Percentiles rank a stretch among this genome's conserved stretches.
Evolutionary conservation across 2,888 invertebrate genomes (phyloP).

Genomic region (Agonopterix alstromeriana): DNA sequence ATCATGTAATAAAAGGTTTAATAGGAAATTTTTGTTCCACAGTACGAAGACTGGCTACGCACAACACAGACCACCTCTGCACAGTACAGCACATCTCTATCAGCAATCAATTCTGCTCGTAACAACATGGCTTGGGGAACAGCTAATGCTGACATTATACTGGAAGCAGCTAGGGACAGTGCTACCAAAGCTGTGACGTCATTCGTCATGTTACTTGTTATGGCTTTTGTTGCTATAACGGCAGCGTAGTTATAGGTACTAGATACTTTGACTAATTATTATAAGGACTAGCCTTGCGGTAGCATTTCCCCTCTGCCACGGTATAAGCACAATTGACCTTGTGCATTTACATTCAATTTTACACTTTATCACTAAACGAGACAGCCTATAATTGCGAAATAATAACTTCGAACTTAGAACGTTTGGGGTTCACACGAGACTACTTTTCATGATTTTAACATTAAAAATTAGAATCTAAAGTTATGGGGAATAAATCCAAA

Average conservation of each 20-base stretch:
- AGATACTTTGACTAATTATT: no score
- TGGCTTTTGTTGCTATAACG: slow-evolving; percentile 19
- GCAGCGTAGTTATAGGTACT: slow-evolving; percentile 10
- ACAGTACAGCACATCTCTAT: slow-evolving; percentile 38
- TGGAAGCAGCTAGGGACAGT: slow-evolving; percentile 37
- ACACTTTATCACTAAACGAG: no score
- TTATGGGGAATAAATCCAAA: no score
- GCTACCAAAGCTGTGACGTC: slow-evolving; percentile 33
- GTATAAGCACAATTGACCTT: no score
- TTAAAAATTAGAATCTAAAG: no score
- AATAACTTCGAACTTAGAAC: no score
- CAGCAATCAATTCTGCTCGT: slow-evolving; percentile 44
- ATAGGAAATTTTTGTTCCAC: slow-evolving; percentile 14
- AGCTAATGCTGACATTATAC: slow-evolving; percentile 40
- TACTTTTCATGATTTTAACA: no score
- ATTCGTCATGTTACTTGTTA: slow-evolving; percentile 20
- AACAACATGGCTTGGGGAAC: slow-evolving; percentile 55
- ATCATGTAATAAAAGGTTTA: background rate
- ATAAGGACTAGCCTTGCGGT: no score
- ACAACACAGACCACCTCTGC: slow-evolving; percentile 32
- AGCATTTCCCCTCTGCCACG: no score
- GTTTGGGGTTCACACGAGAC: no score
- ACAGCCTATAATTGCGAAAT: no score
- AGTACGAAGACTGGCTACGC: slow-evolving; percentile 56
- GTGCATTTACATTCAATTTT: no score